phyloP scores from a whole-genome alignment of 2,888 invertebrate genomes.

The Cheilosia variabilis region DNA sequence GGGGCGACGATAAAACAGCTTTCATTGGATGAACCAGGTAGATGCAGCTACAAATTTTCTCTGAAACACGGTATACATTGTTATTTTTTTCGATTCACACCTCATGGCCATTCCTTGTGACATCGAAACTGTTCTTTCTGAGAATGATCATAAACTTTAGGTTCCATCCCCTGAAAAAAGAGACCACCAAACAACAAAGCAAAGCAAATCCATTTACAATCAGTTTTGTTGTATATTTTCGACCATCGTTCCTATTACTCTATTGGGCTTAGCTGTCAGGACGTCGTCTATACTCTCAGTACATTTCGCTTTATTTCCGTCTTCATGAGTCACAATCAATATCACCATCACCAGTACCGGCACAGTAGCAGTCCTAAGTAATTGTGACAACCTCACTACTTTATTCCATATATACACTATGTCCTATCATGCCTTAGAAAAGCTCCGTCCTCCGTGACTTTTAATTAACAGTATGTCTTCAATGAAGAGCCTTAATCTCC shows the following conservation, averaged over 20 bases:
- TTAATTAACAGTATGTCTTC: constrained; percentile 63
- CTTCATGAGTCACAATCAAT: background rate
- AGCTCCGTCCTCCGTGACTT: constrained; percentile 31
- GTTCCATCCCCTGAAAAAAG: too few species aligned
- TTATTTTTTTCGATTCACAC: too few species aligned
- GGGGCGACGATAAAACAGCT: too few species aligned
- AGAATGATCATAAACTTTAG: too few species aligned
- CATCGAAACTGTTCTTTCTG: too few species aligned
- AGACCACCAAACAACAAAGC: too few species aligned
- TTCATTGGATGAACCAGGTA: too few species aligned
- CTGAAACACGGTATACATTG: too few species aligned
- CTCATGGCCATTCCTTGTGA: too few species aligned
- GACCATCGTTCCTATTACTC: background rate
- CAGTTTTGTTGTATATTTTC: too few species aligned
- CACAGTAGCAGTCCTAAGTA: background rate
- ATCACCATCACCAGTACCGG: background rate
- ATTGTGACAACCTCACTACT: background rate
- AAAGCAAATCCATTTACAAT: too few species aligned
- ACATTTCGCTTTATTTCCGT: background rate
- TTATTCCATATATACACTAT: background rate
- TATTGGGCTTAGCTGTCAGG: background rate
- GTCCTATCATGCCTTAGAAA: background rate
- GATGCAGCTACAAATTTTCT: too few species aligned
- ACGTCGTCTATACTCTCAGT: background rate
- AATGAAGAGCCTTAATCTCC: constrained; percentile 46